phyloP scores from a whole-genome alignment of 2,797 vertebrate species.

The Periparus ater region DNA sequence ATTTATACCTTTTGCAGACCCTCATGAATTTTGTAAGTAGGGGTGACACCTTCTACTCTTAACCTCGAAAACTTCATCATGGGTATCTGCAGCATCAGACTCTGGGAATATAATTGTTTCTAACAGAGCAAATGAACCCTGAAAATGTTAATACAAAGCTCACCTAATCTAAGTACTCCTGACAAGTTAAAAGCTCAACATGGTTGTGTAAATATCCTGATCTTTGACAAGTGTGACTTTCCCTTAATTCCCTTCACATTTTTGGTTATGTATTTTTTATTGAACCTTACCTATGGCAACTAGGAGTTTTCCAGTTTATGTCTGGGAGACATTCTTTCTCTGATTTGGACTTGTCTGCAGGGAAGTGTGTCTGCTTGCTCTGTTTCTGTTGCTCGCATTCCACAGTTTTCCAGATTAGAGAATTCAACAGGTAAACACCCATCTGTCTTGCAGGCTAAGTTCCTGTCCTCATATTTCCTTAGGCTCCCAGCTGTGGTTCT shows the following conservation, averaged over 20 bases:
- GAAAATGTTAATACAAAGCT: not conserved
- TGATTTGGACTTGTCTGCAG: not conserved
- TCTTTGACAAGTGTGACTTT: not conserved
- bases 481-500: not conserved
- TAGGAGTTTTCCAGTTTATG: not conserved
- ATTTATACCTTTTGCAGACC: not conserved
- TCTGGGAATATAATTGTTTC: not conserved
- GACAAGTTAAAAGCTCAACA: not conserved
- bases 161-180: not conserved
- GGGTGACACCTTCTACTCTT: not conserved
- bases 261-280: not conserved
- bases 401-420: not conserved
- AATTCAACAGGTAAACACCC: not conserved
- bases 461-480: not conserved
- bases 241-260: not conserved
- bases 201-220: not conserved
- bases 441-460: not conserved
- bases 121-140: not conserved
- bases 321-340: not conserved
- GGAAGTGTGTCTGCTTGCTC: not conserved
- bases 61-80: not conserved
- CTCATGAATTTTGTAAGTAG: not conserved
- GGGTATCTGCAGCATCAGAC: not conserved
- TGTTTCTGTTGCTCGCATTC: not conserved
- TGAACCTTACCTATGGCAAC: rapidly evolving